Conservation (phyloP, 2,888 invertebrate species). For the Trilocha varians region DNA sequence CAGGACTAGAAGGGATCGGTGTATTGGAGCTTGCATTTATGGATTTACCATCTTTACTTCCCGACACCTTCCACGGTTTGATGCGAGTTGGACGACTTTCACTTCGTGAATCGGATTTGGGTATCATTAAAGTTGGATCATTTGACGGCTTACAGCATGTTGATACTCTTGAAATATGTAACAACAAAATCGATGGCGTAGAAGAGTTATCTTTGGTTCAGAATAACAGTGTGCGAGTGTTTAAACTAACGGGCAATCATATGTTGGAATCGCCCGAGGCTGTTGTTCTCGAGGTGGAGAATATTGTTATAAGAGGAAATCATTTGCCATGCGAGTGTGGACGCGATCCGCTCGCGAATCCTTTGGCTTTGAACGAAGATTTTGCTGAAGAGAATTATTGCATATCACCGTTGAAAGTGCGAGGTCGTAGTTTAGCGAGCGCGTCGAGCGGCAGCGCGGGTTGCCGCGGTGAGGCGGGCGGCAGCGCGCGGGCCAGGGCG, state of each 20-base stretch:
- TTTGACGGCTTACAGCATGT: constrained; percentile 84
- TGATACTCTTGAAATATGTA: constrained; percentile 81
- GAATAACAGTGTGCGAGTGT: constrained; percentile 79
- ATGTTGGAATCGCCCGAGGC: constrained; percentile 84
- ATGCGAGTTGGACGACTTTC: constrained; percentile 82
- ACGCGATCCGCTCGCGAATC: constrained; percentile 82
- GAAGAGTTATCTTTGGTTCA: constrained; percentile 81
- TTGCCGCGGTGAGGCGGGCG: constrained; percentile 56
- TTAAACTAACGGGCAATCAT: constrained; percentile 88
- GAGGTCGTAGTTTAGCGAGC: constrained; percentile 81
- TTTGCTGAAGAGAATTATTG: constrained; percentile 86
- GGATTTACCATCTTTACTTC: constrained; percentile 81
- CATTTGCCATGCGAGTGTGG: constrained; percentile 93
- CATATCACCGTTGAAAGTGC: constrained; percentile 88
- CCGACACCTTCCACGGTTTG: constrained; percentile 84
- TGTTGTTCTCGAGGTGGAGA: constrained; percentile 80
- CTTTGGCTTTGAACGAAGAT: constrained; percentile 78
- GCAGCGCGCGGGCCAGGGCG: constrained; percentile 44
- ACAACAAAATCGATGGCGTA: constrained; percentile 88
- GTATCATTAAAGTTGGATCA: constrained; percentile 80
- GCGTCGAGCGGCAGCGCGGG: constrained; percentile 46
- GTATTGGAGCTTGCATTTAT: constrained; percentile 86
- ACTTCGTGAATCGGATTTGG: constrained; percentile 87
- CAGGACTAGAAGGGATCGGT: constrained; percentile 86
- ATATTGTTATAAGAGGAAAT: constrained; percentile 81